These are phyloP conservation scores for Rhadinocentrus ornatus DNA, from an alignment of 2,797 vertebrate genomes.

Conservation along the genomic window DNA sequence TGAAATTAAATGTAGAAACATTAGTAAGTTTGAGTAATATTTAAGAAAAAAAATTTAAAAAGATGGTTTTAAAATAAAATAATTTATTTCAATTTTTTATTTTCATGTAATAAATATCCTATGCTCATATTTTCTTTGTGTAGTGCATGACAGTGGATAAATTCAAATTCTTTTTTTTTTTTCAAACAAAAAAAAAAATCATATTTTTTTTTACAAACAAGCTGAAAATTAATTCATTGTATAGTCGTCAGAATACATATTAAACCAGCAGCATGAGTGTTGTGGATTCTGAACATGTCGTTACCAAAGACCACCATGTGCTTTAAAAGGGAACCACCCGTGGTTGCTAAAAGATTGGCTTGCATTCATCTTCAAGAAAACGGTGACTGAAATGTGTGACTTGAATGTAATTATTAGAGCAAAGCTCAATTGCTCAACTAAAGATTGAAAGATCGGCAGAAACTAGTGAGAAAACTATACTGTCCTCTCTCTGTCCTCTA, in stretches of 20 bases:
- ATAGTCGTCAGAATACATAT: conserved; percentile 7
- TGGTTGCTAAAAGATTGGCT: conserved; percentile 30
- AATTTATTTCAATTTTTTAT: neutral
- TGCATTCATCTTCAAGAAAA: conserved; percentile 47
- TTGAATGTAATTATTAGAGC: conserved; percentile 33
- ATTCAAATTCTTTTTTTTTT: neutral
- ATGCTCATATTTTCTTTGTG: neutral
- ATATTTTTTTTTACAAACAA: neutral
- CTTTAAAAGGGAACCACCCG: conserved; percentile 12
- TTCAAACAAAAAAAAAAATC: no score
- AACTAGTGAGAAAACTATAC: neutral
- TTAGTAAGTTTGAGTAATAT: neutral
- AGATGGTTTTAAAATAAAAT: no score
- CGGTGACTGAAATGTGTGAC: conserved; percentile 32
- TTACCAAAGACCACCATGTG: conserved; percentile 29
- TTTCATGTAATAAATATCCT: neutral
- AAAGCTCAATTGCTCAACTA: conserved; percentile 27
- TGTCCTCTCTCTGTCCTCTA: conserved; percentile 31
- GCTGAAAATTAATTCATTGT: conserved; percentile 11
- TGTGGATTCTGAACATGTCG: conserved; percentile 31
- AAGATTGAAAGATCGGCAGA: conserved; percentile 11
- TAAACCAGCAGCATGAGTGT: neutral
- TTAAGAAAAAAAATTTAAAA: neutral
- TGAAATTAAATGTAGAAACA: neutral
- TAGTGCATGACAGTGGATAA: neutral